Percentiles rank a stretch among this genome's conserved stretches.
Evolutionary conservation across 2,797 vertebrate genomes (phyloP).

Genomic region (Masticophis lateralis): DNA sequence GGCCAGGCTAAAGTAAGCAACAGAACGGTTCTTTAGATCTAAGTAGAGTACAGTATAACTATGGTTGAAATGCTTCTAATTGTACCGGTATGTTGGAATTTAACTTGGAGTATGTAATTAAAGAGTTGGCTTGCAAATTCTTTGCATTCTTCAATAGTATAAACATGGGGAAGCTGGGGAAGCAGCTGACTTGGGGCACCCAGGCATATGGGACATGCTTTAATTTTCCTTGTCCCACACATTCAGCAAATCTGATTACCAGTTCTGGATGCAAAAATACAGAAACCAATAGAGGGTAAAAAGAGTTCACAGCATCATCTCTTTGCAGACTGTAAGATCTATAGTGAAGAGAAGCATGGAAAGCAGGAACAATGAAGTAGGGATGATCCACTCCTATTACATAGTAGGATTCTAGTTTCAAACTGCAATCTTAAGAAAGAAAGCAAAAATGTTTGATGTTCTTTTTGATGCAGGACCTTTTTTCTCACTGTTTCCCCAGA

Average conservation of each 20-base stretch:
- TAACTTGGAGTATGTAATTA: conserved; percentile 73
- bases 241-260: background rate
- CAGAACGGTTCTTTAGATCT: conserved; percentile 55
- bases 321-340: background rate
- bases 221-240: background rate
- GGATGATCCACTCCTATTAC: background rate
- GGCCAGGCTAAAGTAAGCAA: conserved; percentile 70
- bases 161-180: background rate
- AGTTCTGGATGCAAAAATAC: background rate
- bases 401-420: background rate
- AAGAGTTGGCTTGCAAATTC: conserved; percentile 77
- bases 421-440: background rate
- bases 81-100: conserved; percentile 63
- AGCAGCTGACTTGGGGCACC: background rate
- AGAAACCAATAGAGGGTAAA: background rate
- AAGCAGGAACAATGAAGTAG: background rate
- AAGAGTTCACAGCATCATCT: background rate
- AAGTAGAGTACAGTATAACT: conserved; percentile 59
- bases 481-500: background rate
- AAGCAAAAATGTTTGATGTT: background rate
- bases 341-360: background rate
- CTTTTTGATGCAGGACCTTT: background rate
- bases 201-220: background rate
- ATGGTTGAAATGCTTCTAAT: conserved; percentile 71
- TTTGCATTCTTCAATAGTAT: conserved; percentile 46